Conservation (phyloP, 2,113 vertebrate species). For the Myotis yumanensis region DNA sequence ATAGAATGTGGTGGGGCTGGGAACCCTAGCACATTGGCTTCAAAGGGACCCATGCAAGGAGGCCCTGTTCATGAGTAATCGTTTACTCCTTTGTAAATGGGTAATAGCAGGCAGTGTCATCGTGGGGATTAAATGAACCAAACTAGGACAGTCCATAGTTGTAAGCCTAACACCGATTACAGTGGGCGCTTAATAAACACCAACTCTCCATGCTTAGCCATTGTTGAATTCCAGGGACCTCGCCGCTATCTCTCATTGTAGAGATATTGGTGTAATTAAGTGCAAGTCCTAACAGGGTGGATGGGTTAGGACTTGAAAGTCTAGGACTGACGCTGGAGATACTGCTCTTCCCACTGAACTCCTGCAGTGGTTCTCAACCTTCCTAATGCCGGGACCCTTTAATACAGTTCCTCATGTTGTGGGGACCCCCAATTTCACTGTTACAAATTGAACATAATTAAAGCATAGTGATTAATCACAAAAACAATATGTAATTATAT, state of each 20-base stretch:
- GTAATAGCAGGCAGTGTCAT: background rate
- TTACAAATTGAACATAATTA: too few relatives aligned
- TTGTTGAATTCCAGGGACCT: background rate
- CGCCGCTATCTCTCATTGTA: background rate
- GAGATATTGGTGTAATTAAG: background rate
- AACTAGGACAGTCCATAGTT: background rate
- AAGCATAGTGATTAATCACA: too few relatives aligned
- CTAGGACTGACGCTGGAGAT: background rate
- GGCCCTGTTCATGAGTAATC: background rate
- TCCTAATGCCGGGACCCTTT: too few relatives aligned
- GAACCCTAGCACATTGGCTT: background rate
- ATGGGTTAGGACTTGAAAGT: background rate
- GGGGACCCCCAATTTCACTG: too few relatives aligned
- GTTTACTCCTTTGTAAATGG: constrained; percentile 1
- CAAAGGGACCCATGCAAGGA: background rate
- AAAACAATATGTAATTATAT: too few relatives aligned
- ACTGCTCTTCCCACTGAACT: background rate
- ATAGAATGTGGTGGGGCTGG: background rate
- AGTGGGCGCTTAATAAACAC: background rate
- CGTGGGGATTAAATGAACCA: background rate
- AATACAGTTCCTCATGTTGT: too few relatives aligned
- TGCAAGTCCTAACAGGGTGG: background rate
- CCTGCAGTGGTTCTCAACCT: background rate
- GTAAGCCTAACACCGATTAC: background rate
- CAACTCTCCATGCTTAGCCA: background rate